A percentile compares a stretch with the other conserved stretches of the same genome.
Conservation (phyloP, 1,140 invertebrate genomes). For the Brachionus calyciflorus region DNA sequence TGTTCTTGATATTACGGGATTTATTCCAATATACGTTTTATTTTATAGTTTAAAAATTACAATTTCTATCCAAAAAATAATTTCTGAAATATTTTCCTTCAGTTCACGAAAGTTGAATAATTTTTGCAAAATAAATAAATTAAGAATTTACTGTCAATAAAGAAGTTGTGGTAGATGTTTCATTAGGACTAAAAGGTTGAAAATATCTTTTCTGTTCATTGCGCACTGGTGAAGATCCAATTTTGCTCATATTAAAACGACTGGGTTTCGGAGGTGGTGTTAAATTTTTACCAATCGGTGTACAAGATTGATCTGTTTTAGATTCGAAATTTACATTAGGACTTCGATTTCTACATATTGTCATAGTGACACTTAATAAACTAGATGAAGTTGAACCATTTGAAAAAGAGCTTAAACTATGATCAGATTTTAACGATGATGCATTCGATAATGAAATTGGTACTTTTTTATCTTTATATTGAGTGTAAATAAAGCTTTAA, state of each 20-base stretch:
- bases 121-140: too few relatives aligned
- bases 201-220: neutral
- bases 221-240: neutral
- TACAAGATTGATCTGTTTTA: neutral
- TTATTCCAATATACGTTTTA: too few relatives aligned
- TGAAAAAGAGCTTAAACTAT: neutral
- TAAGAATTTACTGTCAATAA: neutral
- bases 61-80: too few relatives aligned
- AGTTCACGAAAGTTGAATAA: too few relatives aligned
- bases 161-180: neutral
- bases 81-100: too few relatives aligned
- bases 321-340: neutral
- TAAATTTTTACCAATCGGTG: neutral
- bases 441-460: neutral
- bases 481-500: conserved; percentile 12
- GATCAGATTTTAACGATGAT: conserved; percentile 19
- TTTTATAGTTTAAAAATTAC: too few relatives aligned
- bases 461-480: neutral
- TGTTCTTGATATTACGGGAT: too few relatives aligned
- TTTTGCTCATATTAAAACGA: conserved; percentile 10
- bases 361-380: conserved; percentile 19
- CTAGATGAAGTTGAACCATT: neutral
- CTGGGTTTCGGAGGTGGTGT: conserved; percentile 14
- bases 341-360: neutral
- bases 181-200: neutral